Percentiles rank a stretch among this genome's conserved stretches.
These are phyloP conservation scores for Hydrolagus colliei DNA, from an alignment of 2,797 vertebrate genomes.

Conservation along the genomic window DNA sequence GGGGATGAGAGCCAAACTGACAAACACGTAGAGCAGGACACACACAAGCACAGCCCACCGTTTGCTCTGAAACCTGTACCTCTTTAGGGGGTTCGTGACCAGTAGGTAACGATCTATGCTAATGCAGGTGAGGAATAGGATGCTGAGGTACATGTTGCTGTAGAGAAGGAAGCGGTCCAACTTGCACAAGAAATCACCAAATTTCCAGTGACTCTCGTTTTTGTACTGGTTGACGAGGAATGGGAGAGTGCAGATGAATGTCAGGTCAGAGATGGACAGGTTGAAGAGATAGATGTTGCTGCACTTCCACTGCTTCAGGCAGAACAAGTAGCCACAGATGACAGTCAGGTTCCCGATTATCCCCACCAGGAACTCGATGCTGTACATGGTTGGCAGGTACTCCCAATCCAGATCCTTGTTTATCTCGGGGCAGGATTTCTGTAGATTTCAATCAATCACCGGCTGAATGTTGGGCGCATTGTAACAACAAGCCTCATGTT, in stretches of 20 bases:
- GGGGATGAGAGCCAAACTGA: conserved; percentile 29
- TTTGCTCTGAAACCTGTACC: conserved; percentile 18
- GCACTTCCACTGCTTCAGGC: conserved; percentile 35
- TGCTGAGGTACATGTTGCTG: conserved; percentile 38
- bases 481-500: not conserved
- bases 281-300: conserved; percentile 37
- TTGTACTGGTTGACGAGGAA: conserved; percentile 34
- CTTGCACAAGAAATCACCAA: conserved; percentile 35
- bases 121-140: conserved; percentile 37
- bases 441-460: not conserved
- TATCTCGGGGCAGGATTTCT: not conserved
- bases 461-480: not conserved
- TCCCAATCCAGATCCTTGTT: not conserved
- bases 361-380: conserved; percentile 35
- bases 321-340: conserved; percentile 34
- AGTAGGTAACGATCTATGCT: conserved; percentile 37
- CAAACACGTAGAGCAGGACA: conserved; percentile 34
- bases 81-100: conserved; percentile 23
- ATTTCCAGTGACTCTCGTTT: conserved; percentile 35
- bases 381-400: conserved; percentile 33
- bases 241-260: conserved; percentile 37
- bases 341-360: conserved; percentile 34
- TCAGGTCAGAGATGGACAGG: conserved; percentile 36
- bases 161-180: conserved; percentile 34
- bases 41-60: not conserved